Conservation (phyloP, 2,888 invertebrate species). For the Cremastobaeus sp. region DNA sequence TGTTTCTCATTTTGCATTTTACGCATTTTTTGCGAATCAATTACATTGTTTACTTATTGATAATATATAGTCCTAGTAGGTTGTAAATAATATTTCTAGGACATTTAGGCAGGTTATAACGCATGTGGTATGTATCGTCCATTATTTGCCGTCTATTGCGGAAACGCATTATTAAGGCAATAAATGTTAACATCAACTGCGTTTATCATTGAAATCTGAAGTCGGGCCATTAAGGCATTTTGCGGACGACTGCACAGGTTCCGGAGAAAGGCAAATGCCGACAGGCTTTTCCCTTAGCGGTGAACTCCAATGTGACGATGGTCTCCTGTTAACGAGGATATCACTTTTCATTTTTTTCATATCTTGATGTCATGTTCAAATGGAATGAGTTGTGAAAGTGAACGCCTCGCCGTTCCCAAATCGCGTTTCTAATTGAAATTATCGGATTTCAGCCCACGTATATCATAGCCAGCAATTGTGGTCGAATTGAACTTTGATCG, state of each 20-base stretch:
- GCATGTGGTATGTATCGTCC: too few species aligned
- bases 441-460: too few species aligned
- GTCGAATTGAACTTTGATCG: too few species aligned
- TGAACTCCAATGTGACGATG: constrained; percentile 68
- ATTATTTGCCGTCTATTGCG: background rate
- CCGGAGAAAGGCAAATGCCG: constrained; percentile 64
- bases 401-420: background rate
- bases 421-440: too few species aligned
- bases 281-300: constrained; percentile 62
- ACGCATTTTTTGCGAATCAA: too few species aligned
- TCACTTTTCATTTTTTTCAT: constrained; percentile 78
- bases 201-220: constrained; percentile 10
- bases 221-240: constrained; percentile 34
- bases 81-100: too few species aligned
- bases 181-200: constrained; percentile 5
- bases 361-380: constrained; percentile 66
- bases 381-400: constrained; percentile 50
- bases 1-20: too few species aligned
- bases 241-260: constrained; percentile 38
- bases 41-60: too few species aligned
- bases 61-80: too few species aligned
- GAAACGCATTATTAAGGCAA: constrained; percentile 3
- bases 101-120: too few species aligned
- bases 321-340: constrained; percentile 76
- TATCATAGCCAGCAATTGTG: too few species aligned